These are phyloP conservation scores for Plecturocebus donacophilus DNA, from an alignment of 2,113 vertebrate genomes.

Conservation along the genomic window DNA sequence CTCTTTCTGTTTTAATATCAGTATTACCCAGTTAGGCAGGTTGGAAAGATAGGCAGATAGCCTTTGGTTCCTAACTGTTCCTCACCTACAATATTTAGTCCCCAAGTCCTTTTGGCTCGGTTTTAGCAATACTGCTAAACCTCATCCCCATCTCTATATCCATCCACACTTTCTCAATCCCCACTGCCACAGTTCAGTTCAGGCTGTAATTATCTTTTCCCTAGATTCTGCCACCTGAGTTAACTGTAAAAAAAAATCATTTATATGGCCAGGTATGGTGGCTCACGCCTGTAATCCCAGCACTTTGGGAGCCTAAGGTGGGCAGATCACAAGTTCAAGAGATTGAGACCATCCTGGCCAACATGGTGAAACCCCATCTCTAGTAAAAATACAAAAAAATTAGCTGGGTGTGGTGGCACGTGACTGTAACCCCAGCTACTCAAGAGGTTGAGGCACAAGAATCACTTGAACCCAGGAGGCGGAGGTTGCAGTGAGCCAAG, in stretches of 20 bases:
- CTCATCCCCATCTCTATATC: neutral
- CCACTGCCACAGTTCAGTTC: neutral
- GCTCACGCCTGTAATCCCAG: too few relatives aligned
- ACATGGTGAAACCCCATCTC: too few relatives aligned
- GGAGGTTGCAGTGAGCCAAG: too few relatives aligned
- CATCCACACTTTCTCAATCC: neutral
- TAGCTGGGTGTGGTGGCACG: too few relatives aligned
- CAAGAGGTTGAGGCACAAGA: too few relatives aligned
- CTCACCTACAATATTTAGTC: neutral
- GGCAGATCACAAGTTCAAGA: too few relatives aligned
- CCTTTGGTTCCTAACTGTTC: neutral
- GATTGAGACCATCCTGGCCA: too few relatives aligned
- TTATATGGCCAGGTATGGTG: neutral
- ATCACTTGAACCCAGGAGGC: too few relatives aligned
- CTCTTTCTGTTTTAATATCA: neutral
- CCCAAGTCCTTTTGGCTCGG: neutral
- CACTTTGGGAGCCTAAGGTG: too few relatives aligned
- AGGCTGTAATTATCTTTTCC: neutral
- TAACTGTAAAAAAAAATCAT: neutral
- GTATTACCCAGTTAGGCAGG: neutral
- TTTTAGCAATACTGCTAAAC: neutral
- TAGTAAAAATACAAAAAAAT: too few relatives aligned
- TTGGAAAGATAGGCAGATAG: neutral
- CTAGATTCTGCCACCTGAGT: neutral
- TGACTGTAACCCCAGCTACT: too few relatives aligned